Base-by-base conservation (phyloP, 2,888 invertebrate genomes). In the Coenonympha arcania region DNA sequence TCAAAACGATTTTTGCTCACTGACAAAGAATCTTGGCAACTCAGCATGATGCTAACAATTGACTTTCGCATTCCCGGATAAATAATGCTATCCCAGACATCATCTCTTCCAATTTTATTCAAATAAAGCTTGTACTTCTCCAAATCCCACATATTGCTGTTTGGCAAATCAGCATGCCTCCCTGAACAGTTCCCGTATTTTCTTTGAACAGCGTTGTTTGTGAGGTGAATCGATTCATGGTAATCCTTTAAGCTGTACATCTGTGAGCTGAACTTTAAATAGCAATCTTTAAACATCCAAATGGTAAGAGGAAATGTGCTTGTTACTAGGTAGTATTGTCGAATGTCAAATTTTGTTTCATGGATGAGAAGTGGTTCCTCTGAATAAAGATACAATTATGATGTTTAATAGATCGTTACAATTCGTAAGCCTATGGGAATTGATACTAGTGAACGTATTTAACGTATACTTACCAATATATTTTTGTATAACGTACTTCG, bases 281-380 rank as follows among this genome's bases (percentile, higher is more conserved):
- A 95, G 65, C 94, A 93, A 64, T 94, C 79, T 88, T 88, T 91
- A 76, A 95, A 96, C 80, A 95, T 90, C 94, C 95, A 96, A 64
- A 96, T 90, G 0, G 92, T 91, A 42, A 96, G 82, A 0, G 93
- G 93, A 59, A 89, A 89, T 60, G 92, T 91, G 60, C 91, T 92
- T 31, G 93, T 94, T 0, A 95, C 91, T 44, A 96, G 77, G 75
- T 95, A 95, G 89, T 95, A 96, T 76, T 95, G 94, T 6, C 96
- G 89, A 56, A 96, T 95, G 68, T 96, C 96, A 71, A 96, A 96
- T 82, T 96, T 96, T 0, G 95, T 95, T 54, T 92, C 91, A 71
- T 94, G 89, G 31, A 96, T 90, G 36, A 96, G 76, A 37, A 95
- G 73, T 1, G 96, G 96, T 37, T 92, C 90, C 79, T 95, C 94